Evolutionary conservation across 2,888 invertebrate genomes (phyloP).

Genomic region (Sarcophaga caerulescens): DNA sequence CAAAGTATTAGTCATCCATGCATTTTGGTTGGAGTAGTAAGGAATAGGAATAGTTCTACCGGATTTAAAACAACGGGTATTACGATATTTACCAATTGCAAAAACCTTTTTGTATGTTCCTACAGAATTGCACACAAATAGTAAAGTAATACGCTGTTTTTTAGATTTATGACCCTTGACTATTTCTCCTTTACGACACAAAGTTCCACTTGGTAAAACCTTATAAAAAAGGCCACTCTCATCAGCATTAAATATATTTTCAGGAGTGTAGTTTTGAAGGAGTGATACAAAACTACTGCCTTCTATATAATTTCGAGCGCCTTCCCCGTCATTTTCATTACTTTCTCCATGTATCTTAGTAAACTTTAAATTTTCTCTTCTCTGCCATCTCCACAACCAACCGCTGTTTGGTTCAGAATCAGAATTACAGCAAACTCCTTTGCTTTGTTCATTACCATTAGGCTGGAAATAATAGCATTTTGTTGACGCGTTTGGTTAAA

Average conservation of each 20-base stretch:
- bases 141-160: slow-evolving; percentile 54
- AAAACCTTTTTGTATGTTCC: slow-evolving; percentile 59
- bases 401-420: slow-evolving; percentile 19
- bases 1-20: slow-evolving; percentile 53
- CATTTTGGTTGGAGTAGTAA: slow-evolving; percentile 57
- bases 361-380: slow-evolving; percentile 1
- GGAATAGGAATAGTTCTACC: slow-evolving; percentile 45
- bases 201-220: slow-evolving; percentile 42
- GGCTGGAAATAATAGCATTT: background rate
- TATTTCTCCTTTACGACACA: too few relatives aligned
- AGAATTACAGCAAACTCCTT: slow-evolving; percentile 13
- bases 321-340: background rate
- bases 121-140: slow-evolving; percentile 55
- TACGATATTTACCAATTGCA: slow-evolving; percentile 53
- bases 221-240: slow-evolving; percentile 55
- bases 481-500: background rate
- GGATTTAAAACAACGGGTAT: slow-evolving; percentile 46
- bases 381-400: slow-evolving; percentile 18
- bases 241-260: slow-evolving; percentile 60
- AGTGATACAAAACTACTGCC: background rate
- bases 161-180: slow-evolving; percentile 19
- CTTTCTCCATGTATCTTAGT: slow-evolving; percentile 30
- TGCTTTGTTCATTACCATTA: slow-evolving; percentile 16
- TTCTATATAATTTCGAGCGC: too few relatives aligned
- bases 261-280: slow-evolving; percentile 29